Evolutionary conservation across 2,113 vertebrate species (phyloP).

Genomic region (Hydrolagus affinis): DNA sequence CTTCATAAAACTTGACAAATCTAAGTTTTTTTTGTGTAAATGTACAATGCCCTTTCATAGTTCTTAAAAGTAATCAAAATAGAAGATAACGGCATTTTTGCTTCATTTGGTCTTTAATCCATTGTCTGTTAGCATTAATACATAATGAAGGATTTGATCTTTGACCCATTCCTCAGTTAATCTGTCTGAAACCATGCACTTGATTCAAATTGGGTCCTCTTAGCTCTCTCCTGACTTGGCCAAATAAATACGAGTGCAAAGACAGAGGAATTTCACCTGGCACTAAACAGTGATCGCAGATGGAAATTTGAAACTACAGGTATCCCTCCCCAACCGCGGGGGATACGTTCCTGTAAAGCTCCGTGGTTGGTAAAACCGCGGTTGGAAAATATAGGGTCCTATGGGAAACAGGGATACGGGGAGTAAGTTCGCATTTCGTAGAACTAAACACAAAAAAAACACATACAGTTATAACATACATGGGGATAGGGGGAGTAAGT

Average conservation of each 20-base stretch:
- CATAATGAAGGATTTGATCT: conserved; percentile 38
- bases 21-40: neutral
- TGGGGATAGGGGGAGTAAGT: too few relatives aligned
- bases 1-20: neutral
- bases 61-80: conserved; percentile 52
- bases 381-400: too few relatives aligned
- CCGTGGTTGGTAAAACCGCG: too few relatives aligned
- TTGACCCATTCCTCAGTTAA: conserved; percentile 43
- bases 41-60: conserved; percentile 39
- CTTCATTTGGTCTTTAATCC: conserved; percentile 47
- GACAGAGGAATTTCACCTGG: neutral
- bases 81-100: conserved; percentile 44
- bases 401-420: too few relatives aligned
- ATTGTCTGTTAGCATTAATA: conserved; percentile 40
- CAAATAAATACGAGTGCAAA: neutral
- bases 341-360: too few relatives aligned
- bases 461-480: too few relatives aligned
- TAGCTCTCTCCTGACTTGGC: conserved; percentile 7
- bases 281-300: neutral
- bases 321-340: too few relatives aligned
- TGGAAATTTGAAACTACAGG: too few relatives aligned
- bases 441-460: too few relatives aligned
- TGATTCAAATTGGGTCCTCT: conserved; percentile 25
- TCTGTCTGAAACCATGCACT: conserved; percentile 36
- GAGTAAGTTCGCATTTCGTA: too few relatives aligned